A percentile compares a stretch with the other conserved stretches of the same genome.
Evolutionary conservation across 2,888 invertebrate species (phyloP).

Genomic region (Leptura quadrifasciata): DNA sequence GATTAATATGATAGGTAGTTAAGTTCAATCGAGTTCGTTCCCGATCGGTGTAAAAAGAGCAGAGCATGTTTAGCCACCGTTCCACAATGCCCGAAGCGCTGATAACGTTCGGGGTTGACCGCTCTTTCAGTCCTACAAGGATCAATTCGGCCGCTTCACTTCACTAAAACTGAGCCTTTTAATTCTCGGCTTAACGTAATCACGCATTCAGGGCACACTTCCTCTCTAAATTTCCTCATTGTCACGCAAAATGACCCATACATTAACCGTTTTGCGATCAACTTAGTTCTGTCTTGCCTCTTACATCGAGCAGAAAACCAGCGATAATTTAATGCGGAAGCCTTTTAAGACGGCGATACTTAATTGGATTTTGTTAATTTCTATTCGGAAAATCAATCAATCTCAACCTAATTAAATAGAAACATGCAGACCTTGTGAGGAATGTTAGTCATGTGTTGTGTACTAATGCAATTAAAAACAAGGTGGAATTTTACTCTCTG

Average conservation of each 20-base stretch:
- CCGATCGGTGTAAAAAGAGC: constrained; percentile 22
- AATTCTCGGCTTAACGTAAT: constrained; percentile 62
- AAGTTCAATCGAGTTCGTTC: constrained; percentile 13
- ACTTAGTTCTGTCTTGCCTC: background rate
- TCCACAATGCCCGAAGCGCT: constrained; percentile 54
- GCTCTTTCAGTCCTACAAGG: constrained; percentile 55
- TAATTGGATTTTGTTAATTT: constrained; percentile 64
- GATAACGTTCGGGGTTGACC: constrained; percentile 57
- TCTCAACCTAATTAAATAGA: constrained; percentile 53
- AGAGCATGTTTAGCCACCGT: constrained; percentile 17
- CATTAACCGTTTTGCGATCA: constrained; percentile 47
- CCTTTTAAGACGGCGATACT: constrained; percentile 52
- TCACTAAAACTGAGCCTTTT: constrained; percentile 64
- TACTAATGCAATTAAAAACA: constrained; percentile 25
- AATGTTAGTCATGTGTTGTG: constrained; percentile 40
- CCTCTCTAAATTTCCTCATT: constrained; percentile 61
- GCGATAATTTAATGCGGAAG: constrained; percentile 54
- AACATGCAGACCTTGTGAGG: constrained; percentile 40
- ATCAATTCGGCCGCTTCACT: constrained; percentile 60
- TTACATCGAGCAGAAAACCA: constrained; percentile 9
- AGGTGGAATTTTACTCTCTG: constrained; percentile 20
- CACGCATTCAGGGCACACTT: constrained; percentile 63
- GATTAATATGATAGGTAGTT: constrained; percentile 23
- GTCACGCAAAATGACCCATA: constrained; percentile 58
- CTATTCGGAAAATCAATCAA: constrained; percentile 53